Conservation (phyloP, 2,113 vertebrate species). For the Petaurus breviceps region DNA sequence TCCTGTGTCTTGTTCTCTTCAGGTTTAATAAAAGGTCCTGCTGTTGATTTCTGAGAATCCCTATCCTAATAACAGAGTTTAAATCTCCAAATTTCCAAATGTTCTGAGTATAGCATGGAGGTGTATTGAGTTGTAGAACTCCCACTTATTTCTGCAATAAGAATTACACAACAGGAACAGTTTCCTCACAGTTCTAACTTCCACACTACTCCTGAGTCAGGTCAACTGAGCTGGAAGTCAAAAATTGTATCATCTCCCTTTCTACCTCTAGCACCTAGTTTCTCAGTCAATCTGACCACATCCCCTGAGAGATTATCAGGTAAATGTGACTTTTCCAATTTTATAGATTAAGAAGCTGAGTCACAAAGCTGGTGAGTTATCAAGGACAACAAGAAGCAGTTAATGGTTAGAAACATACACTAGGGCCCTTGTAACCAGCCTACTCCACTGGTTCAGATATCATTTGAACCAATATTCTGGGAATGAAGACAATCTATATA, state of each 20-base stretch:
- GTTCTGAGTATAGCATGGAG: background rate
- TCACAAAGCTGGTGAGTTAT: background rate
- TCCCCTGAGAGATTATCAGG: background rate
- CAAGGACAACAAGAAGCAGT: background rate
- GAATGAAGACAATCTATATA: background rate
- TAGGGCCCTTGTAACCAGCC: background rate
- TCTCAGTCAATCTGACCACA: background rate
- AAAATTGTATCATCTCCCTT: background rate
- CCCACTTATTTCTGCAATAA: background rate
- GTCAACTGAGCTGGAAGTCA: background rate
- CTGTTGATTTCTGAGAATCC: background rate
- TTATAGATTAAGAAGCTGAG: background rate
- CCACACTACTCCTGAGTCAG: constrained; percentile 22
- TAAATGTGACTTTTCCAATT: background rate
- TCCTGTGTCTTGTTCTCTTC: background rate
- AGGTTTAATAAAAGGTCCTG: background rate
- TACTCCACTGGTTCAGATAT: background rate
- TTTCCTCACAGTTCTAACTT: background rate
- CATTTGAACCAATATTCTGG: background rate
- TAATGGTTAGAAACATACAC: background rate
- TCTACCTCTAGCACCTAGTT: background rate
- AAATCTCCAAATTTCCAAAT: constrained; percentile 11
- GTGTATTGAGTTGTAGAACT: background rate
- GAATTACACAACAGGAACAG: background rate
- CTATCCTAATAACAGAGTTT: background rate